Evolutionary conservation across 2,888 invertebrate genomes (phyloP).

Genomic region (Loripinus fragilis): DNA sequence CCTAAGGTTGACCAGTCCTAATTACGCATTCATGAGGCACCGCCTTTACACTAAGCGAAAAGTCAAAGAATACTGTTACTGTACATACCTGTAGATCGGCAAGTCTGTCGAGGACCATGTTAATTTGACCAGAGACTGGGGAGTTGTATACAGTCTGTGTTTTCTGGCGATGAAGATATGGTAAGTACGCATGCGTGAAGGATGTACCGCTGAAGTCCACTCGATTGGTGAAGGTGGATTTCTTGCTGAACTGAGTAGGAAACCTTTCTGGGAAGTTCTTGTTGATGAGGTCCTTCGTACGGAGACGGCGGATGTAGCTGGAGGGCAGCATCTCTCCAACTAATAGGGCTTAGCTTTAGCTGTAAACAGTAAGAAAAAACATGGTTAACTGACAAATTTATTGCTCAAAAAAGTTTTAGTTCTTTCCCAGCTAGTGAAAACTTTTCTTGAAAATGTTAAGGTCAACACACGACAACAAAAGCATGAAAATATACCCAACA

Average conservation of each 20-base stretch:
- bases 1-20: no score
- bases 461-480: no score
- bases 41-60: no score
- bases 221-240: slow-evolving; percentile 36
- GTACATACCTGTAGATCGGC: slow-evolving; percentile 30
- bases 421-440: no score
- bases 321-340: slow-evolving; percentile 50
- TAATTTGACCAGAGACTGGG: slow-evolving; percentile 55
- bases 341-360: no score
- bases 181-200: slow-evolving; percentile 48
- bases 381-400: no score
- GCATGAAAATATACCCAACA: no score
- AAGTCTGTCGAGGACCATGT: slow-evolving; percentile 46
- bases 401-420: no score
- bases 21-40: no score
- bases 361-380: no score
- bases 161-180: slow-evolving; percentile 39
- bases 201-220: slow-evolving; percentile 39
- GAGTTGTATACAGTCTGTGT: slow-evolving; percentile 44
- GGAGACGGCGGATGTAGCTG: slow-evolving; percentile 52
- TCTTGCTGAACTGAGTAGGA: slow-evolving; percentile 24
- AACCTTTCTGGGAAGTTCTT: slow-evolving; percentile 38
- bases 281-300: slow-evolving; percentile 52
- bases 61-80: no score
- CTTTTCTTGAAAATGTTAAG: no score